phyloP scores from a whole-genome alignment of 2,888 invertebrate genomes.

The Siphlonurus alternatus region DNA sequence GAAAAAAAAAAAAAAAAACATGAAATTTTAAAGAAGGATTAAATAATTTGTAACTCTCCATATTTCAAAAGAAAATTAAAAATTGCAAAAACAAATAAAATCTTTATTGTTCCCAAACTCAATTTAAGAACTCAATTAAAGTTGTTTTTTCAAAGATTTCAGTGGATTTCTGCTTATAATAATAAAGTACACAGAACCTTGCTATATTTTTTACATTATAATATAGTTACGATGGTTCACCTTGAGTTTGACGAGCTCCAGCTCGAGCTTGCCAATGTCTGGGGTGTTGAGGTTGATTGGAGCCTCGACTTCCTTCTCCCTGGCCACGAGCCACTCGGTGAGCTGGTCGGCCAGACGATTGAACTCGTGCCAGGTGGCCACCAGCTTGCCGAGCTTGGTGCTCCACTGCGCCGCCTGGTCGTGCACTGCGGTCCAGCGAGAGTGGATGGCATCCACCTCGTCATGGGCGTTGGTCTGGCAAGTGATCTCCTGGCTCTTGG shows the following conservation, averaged over 20 bases:
- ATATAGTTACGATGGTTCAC: constrained; percentile 31
- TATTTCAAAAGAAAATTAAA: neutral
- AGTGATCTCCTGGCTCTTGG: constrained; percentile 55
- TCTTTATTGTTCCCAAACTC: neutral
- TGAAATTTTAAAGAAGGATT: no score
- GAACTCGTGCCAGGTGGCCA: constrained; percentile 65
- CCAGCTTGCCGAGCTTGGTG: constrained; percentile 58
- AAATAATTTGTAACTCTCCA: no score
- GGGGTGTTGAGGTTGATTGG: constrained; percentile 46
- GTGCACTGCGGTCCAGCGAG: constrained; percentile 68
- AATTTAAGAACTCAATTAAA: neutral
- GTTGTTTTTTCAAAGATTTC: no score
- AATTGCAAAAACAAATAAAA: neutral
- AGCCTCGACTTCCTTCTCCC: constrained; percentile 40
- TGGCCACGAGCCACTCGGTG: constrained; percentile 59
- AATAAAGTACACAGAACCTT: no score
- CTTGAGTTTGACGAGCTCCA: constrained; percentile 56
- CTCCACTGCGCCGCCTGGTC: constrained; percentile 62
- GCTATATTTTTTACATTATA: neutral
- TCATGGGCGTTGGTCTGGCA: constrained; percentile 62
- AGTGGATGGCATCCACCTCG: constrained; percentile 68
- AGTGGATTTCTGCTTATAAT: no score
- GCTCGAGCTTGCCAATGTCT: constrained; percentile 56
- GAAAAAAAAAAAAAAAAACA: constrained; percentile 1
- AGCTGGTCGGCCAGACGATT: constrained; percentile 59